Percentiles rank a stretch among this genome's conserved stretches.
Conservation (phyloP, 2,888 invertebrate genomes). For the Villa cingulata region DNA sequence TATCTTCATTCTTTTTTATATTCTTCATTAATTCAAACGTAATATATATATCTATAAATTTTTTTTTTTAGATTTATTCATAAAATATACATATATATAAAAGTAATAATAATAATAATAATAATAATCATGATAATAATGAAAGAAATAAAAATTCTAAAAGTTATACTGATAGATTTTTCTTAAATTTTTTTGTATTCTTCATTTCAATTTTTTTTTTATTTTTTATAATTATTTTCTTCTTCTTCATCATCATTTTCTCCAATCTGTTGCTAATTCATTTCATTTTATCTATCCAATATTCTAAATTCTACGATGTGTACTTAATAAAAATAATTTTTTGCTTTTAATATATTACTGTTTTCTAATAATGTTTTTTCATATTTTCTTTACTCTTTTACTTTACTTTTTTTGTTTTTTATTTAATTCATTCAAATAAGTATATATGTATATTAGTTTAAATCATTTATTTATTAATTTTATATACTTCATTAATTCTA, state of each 20-base stretch:
- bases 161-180: background rate
- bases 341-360: background rate
- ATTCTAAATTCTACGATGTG: background rate
- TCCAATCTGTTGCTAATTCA: slow-evolving; percentile 1
- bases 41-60: background rate
- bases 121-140: no score
- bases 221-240: background rate
- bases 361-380: background rate
- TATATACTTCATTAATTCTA: no score
- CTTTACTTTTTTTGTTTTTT: background rate
- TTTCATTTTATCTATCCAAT: background rate
- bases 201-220: slow-evolving; percentile 5
- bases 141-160: background rate
- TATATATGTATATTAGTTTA: background rate
- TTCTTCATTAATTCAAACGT: background rate
- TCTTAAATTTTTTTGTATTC: background rate
- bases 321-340: background rate
- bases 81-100: no score
- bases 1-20: background rate
- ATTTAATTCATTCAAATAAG: background rate
- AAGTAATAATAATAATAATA: no score
- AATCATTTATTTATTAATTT: background rate
- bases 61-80: background rate
- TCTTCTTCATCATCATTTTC: background rate
- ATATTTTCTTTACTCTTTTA: background rate